These are phyloP conservation scores for Agapornis canus DNA, from an alignment of 2,797 vertebrate genomes.

Conservation along the genomic window DNA sequence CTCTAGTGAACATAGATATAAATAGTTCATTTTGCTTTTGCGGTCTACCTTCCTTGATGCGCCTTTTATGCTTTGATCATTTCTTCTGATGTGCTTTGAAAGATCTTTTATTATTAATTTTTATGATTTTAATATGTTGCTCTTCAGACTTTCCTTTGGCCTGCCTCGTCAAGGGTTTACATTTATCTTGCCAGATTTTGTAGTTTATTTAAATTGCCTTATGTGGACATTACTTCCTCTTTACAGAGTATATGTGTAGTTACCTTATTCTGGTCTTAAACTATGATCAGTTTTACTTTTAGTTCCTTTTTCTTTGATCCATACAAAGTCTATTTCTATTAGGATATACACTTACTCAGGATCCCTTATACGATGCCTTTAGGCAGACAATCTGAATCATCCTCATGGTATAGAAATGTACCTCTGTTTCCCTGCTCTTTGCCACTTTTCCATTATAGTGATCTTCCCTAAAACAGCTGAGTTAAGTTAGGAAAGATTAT, in stretches of 20 bases:
- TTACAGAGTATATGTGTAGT: not conserved
- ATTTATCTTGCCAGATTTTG: not conserved
- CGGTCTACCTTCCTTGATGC: slow-evolving; percentile 44
- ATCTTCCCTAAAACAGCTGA: slow-evolving; percentile 25
- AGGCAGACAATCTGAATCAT: not conserved
- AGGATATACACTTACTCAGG: not conserved
- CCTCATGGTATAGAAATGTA: not conserved
- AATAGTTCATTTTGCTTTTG: slow-evolving; percentile 41
- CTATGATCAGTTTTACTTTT: not conserved
- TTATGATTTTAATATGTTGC: slow-evolving; percentile 24
- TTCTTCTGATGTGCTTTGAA: slow-evolving; percentile 56
- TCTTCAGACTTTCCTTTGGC: not conserved
- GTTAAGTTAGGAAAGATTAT: slow-evolving; percentile 38
- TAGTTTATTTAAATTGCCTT: slow-evolving; percentile 1
- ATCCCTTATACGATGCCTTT: not conserved
- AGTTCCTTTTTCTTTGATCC: slow-evolving; percentile 1
- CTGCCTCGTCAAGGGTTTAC: not conserved
- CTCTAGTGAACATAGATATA: slow-evolving; percentile 43
- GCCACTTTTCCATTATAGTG: slow-evolving; percentile 15
- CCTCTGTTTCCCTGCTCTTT: not conserved
- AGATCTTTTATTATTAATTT: slow-evolving; percentile 34
- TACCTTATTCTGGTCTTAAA: not conserved
- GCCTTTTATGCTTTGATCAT: slow-evolving; percentile 51
- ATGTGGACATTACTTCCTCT: not conserved
- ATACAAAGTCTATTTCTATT: not conserved